These are phyloP conservation scores for Hydrocynus forskahlii DNA, from an alignment of 2,797 vertebrate species.

Conservation along the genomic window DNA sequence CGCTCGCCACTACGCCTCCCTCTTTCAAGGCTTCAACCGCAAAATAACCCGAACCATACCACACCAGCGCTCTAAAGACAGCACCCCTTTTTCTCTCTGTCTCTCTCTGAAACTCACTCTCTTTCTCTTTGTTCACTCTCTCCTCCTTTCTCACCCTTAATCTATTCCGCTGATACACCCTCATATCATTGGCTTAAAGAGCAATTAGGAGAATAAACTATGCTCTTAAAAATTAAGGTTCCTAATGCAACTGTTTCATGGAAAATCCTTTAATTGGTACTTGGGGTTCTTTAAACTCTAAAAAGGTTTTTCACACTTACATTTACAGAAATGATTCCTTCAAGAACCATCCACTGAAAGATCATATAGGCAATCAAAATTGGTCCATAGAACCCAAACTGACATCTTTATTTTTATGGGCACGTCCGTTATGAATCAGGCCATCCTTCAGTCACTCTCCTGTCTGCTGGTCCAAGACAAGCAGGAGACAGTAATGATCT, in stretches of 20 bases:
- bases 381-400: neutral
- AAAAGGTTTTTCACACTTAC: neutral
- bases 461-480: conserved; percentile 19
- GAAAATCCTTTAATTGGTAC: neutral
- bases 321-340: neutral
- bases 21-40: conserved; percentile 77
- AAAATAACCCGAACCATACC: conserved; percentile 80
- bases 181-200: conserved; percentile 54
- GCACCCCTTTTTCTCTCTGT: conserved; percentile 65
- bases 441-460: conserved; percentile 25
- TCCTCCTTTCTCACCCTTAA: conserved; percentile 34
- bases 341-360: neutral
- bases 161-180: conserved; percentile 44
- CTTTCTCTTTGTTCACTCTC: conserved; percentile 56
- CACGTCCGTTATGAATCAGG: conserved; percentile 20
- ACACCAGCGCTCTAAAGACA: conserved; percentile 79
- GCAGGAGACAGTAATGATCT: conserved; percentile 55
- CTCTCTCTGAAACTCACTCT: conserved; percentile 49
- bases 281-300: too few relatives aligned
- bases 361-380: neutral
- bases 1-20: conserved; percentile 69
- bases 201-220: conserved; percentile 42
- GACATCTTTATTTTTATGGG: neutral
- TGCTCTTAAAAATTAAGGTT: neutral
- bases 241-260: neutral